Base-by-base conservation (phyloP, 2,888 invertebrate species). In the Drosophila neotestacea region DNA sequence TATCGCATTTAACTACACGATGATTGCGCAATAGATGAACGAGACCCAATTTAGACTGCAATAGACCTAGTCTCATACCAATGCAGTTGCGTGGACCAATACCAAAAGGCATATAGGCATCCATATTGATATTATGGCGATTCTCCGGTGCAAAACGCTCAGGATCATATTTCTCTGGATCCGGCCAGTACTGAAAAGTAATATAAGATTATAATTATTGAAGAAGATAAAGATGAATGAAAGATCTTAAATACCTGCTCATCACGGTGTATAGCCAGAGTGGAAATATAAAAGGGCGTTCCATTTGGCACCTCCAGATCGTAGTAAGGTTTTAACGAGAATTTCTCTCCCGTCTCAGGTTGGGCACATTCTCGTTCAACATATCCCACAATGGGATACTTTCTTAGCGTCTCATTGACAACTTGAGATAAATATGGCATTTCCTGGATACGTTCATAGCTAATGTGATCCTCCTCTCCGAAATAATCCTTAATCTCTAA, bases 381-480 rank as follows among this genome's bases (percentile, higher is more conserved):
- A 22, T 52, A 52, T 1, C 61, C 61, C 4, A 30, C 63, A 30
- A 85, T 73, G 30, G 90, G 89, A 76, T 90, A 91, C 7, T 88
- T 54, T 10, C 90, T 68, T 10, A 90, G 52, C 0, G 75, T 77
- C 66, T 91, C 91, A 66, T 75, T 66, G 4, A 83, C 66, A 1
- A 92, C 92, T 89, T 88, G 90, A 59, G 92, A 90, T 52, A 93
- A 68, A 74, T 93, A 93, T 10, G 81, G 73, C 92, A 93, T 90
- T 55, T 91, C 88, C 38, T 85, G 77, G 6, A 93, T 60, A 2
- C 81, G 72, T 3, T 61, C 61, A 34, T 61, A 61, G 7, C 44
- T 36, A 0, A 61, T 61, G 6, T 61, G 44, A 16, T 61, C 61
- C n/a, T 28, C 36, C 30, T 38, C 36, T 0, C 52, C 61, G 4